These are phyloP conservation scores for Belgica antarctica DNA, from an alignment of 2,888 invertebrate species.

Conservation along the genomic window DNA sequence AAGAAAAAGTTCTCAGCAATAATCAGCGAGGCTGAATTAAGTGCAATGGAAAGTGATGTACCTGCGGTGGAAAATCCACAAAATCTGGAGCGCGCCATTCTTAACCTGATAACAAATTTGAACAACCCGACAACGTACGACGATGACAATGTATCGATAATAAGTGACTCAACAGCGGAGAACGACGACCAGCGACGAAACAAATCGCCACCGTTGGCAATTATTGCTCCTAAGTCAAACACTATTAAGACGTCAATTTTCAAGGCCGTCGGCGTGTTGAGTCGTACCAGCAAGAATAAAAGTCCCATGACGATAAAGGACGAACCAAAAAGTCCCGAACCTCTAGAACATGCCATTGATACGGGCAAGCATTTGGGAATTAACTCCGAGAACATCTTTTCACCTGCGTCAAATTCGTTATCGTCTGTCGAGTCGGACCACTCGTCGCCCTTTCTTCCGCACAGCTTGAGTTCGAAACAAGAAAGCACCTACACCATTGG, in stretches of 20 bases:
- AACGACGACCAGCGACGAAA: slow-evolving; percentile 40
- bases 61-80: slow-evolving; percentile 68
- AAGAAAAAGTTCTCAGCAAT: slow-evolving; percentile 74
- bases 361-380: not conserved
- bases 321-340: slow-evolving; percentile 33
- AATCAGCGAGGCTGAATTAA: slow-evolving; percentile 58
- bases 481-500: not conserved
- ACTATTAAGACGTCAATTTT: slow-evolving; percentile 54
- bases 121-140: slow-evolving; percentile 46
- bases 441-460: slow-evolving; percentile 9
- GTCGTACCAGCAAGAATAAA: not conserved
- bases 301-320: slow-evolving; percentile 16
- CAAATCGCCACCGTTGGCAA: slow-evolving; percentile 52
- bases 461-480: not conserved
- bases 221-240: slow-evolving; percentile 54
- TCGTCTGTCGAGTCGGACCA: slow-evolving; percentile 28
- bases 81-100: slow-evolving; percentile 68
- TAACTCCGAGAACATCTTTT: not conserved
- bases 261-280: slow-evolving; percentile 55
- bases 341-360: not conserved
- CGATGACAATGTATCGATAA: slow-evolving; percentile 40
- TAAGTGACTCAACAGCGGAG: slow-evolving; percentile 27
- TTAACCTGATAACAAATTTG: slow-evolving; percentile 63
- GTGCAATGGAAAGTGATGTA: slow-evolving; percentile 49
- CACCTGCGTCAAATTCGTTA: slow-evolving; percentile 19